phyloP scores from a whole-genome alignment of 2,888 invertebrate genomes.

The Eristalis arbustorum region DNA sequence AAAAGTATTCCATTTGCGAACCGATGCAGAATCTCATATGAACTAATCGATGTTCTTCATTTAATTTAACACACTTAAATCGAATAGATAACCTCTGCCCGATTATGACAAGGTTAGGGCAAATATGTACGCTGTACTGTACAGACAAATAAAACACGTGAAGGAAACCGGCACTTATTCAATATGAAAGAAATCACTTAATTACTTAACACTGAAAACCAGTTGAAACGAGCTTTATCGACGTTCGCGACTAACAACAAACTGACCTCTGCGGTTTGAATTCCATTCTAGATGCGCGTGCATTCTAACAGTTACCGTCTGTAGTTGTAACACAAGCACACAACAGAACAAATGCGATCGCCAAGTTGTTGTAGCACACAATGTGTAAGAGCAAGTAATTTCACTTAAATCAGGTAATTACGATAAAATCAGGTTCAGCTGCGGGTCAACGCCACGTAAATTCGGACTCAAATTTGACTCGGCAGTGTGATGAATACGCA shows the following conservation, averaged over 20 bases:
- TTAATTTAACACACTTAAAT: neutral
- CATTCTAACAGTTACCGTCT: neutral
- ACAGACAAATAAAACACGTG: neutral
- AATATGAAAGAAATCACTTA: neutral
- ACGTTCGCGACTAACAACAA: neutral
- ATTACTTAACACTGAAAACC: neutral
- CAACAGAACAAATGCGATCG: neutral
- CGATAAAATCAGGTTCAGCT: conserved; percentile 3
- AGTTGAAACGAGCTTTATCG: neutral
- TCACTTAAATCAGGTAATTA: neutral
- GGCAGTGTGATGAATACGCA: neutral
- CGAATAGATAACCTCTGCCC: neutral
- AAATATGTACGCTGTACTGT: neutral
- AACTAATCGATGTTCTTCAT: neutral
- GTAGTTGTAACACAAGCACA: neutral
- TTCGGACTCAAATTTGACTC: neutral
- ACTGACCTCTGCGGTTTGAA: conserved; percentile 35
- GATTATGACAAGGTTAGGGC: neutral
- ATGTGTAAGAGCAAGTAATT: too few species aligned
- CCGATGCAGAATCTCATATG: neutral
- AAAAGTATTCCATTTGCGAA: neutral
- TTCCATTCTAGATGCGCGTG: conserved; percentile 25
- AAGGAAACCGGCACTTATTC: neutral
- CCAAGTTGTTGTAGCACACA: too few species aligned
- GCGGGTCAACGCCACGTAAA: neutral